phyloP scores from a whole-genome alignment of 1,140 invertebrate genomes.

The Samia ricini region DNA sequence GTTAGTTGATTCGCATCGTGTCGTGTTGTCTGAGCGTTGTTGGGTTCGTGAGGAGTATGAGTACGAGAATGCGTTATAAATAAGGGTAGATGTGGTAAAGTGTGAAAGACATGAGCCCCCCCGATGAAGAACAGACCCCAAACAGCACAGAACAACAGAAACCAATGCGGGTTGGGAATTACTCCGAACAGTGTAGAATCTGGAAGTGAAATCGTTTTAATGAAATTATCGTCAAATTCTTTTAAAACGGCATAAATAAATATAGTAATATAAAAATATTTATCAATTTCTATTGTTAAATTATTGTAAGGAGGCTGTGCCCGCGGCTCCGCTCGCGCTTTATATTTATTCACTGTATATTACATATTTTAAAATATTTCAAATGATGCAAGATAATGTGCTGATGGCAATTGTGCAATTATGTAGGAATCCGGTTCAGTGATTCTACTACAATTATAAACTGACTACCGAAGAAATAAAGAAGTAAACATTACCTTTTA shows the following conservation, averaged over 20 bases:
- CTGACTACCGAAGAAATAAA: too few species aligned
- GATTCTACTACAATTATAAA: too few species aligned
- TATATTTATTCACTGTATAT: too few species aligned
- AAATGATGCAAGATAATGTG: too few species aligned
- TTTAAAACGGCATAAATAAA: neutral
- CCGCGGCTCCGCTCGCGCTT: too few species aligned
- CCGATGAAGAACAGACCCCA: constrained; percentile 82
- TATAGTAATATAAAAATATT: too few species aligned
- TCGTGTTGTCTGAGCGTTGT: neutral
- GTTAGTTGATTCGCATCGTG: neutral
- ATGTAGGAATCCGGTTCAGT: too few species aligned
- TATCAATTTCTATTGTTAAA: too few species aligned
- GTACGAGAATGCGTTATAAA: constrained; percentile 23
- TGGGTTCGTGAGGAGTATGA: neutral
- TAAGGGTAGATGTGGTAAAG: constrained; percentile 78
- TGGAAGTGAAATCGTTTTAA: constrained; percentile 42
- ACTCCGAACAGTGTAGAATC: constrained; percentile 78
- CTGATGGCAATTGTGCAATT: too few species aligned
- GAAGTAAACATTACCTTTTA: too few species aligned
- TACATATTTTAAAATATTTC: too few species aligned
- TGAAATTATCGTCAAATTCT: neutral
- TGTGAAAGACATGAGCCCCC: constrained; percentile 81
- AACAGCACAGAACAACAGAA: constrained; percentile 79
- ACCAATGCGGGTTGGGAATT: constrained; percentile 80
- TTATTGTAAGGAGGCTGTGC: too few species aligned